Percentiles rank a stretch among this genome's conserved stretches.
phyloP scores from a whole-genome alignment of 2,113 vertebrate genomes.

The Sporophila hypoxantha region DNA sequence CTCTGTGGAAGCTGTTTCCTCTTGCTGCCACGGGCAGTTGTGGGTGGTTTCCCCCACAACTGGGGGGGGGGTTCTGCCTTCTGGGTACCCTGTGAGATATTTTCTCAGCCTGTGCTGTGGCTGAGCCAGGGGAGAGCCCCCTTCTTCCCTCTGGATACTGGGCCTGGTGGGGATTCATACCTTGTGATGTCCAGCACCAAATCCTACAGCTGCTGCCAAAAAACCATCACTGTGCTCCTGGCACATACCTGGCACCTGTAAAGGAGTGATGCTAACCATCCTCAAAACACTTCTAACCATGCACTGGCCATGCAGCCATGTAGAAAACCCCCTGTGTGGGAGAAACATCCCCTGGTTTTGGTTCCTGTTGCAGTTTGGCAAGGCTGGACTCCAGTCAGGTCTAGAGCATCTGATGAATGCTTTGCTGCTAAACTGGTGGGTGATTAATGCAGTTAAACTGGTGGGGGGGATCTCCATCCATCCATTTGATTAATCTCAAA shows the following conservation, averaged over 20 bases:
- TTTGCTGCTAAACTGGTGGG: background rate
- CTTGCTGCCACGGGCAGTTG: background rate
- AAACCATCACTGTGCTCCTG: background rate
- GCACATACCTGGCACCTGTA: background rate
- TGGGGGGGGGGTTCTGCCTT: background rate
- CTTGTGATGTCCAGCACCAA: background rate
- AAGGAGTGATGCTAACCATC: background rate
- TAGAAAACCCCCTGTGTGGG: background rate
- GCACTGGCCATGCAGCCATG: background rate
- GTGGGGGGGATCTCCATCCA: background rate
- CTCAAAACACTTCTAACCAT: background rate
- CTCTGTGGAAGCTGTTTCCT: background rate
- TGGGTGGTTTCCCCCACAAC: fast-evolving
- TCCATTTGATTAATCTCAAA: background rate
- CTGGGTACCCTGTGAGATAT: background rate
- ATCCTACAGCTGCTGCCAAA: background rate
- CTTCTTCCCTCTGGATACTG: background rate
- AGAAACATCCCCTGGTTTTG: background rate
- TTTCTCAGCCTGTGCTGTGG: background rate
- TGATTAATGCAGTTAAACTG: background rate
- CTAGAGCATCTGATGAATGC: background rate
- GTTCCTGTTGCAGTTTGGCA: background rate
- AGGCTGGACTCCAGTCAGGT: background rate
- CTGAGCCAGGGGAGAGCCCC: background rate
- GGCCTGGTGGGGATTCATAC: background rate